Evolutionary conservation across 2,113 vertebrate species (phyloP).

Genomic region (Myodes glareolus): DNA sequence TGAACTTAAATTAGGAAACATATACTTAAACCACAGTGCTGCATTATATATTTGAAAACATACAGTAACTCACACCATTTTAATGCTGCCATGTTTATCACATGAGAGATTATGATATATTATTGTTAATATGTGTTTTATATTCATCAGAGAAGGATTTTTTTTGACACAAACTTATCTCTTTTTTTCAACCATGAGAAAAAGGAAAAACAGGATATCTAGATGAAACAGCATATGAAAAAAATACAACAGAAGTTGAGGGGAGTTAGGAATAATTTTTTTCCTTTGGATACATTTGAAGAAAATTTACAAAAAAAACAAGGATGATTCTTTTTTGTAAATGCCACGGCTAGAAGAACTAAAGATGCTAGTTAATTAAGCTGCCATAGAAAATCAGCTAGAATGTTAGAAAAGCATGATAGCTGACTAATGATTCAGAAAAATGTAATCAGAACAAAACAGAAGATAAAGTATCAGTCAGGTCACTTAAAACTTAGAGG

Average conservation of each 20-base stretch:
- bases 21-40: neutral
- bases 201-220: neutral
- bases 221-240: neutral
- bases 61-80: neutral
- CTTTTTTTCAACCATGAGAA: neutral
- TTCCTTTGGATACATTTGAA: neutral
- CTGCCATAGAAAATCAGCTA: slow-evolving; percentile 21
- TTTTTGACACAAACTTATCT: neutral
- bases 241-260: slow-evolving; percentile 7
- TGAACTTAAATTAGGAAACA: slow-evolving; percentile 6
- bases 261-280: slow-evolving; percentile 28
- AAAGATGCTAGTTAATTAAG: slow-evolving; percentile 53
- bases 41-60: neutral
- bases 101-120: neutral
- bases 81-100: neutral
- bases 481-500: slow-evolving; percentile 34
- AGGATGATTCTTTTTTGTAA: neutral
- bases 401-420: slow-evolving; percentile 3
- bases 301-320: slow-evolving; percentile 47
- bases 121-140: neutral
- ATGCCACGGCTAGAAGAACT: neutral
- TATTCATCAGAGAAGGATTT: neutral
- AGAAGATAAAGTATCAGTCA: slow-evolving; percentile 13
- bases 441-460: slow-evolving; percentile 2
- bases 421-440: slow-evolving; percentile 28